Percentiles rank a stretch among this genome's conserved stretches.
Conservation (phyloP, 2,113 vertebrate species). For the Rana temporaria region DNA sequence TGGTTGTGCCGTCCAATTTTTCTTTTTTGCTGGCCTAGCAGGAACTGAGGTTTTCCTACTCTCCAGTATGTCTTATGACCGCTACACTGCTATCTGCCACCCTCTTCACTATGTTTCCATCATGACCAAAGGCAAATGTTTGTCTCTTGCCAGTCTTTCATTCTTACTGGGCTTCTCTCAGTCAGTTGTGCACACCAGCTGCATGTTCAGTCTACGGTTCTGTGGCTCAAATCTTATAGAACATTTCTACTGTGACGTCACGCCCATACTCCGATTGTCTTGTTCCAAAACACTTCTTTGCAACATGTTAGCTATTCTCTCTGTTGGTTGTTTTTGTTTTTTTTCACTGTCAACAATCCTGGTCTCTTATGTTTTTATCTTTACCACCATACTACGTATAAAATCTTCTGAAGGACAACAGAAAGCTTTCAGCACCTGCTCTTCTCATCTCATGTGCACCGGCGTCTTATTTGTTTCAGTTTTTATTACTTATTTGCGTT, state of each 20-base stretch:
- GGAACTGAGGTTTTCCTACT: neutral
- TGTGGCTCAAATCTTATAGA: neutral
- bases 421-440: too few species aligned
- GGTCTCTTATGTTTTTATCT: neutral
- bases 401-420: too few species aligned
- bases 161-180: neutral
- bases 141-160: neutral
- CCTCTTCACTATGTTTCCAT: too few species aligned
- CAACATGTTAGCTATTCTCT: neutral
- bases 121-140: neutral
- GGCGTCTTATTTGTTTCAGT: too few species aligned
- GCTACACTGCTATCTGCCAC: neutral
- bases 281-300: neutral
- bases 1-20: neutral
- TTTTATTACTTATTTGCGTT: neutral
- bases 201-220: too few species aligned
- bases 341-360: neutral
- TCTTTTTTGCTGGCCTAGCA: neutral
- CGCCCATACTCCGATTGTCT: neutral
- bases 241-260: slow-evolving; percentile 2
- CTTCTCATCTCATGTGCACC: too few species aligned
- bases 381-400: too few species aligned
- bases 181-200: neutral
- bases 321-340: neutral
- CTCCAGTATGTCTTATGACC: neutral